Conservation (phyloP, 2,888 invertebrate species). For the Hartigia nigra region DNA sequence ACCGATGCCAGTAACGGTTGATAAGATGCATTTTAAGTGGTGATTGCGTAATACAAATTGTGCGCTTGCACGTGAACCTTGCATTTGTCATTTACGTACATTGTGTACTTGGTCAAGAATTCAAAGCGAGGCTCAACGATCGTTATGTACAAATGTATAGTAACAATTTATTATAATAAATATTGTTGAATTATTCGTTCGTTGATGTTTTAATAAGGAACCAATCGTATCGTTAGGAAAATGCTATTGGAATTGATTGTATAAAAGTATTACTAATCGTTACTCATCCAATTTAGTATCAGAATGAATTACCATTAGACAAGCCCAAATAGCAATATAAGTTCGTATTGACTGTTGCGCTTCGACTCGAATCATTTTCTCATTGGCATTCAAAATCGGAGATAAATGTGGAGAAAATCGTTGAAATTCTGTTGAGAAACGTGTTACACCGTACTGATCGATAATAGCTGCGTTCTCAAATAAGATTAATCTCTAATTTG, state of each 20-base stretch:
- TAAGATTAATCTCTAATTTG: neutral
- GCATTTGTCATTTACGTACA: neutral
- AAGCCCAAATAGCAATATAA: neutral
- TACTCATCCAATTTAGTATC: neutral
- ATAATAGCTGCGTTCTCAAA: neutral
- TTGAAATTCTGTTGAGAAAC: neutral
- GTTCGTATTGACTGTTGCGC: neutral
- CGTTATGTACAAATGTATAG: neutral
- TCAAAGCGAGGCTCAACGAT: neutral
- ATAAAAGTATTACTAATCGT: neutral
- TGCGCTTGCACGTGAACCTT: neutral
- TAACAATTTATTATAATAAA: neutral
- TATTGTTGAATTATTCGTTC: neutral
- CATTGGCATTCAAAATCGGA: neutral
- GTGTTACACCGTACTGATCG: too few relatives aligned
- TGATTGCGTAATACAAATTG: neutral
- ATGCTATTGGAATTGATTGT: neutral
- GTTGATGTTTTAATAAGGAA: neutral
- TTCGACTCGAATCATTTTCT: neutral
- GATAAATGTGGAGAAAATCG: neutral
- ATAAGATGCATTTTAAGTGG: neutral
- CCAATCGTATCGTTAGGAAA: neutral
- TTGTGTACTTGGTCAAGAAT: neutral
- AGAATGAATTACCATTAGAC: neutral
- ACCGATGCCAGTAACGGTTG: neutral